Evolutionary conservation across 2,113 vertebrate species (phyloP).

Genomic region (Pluvianellus socialis): DNA sequence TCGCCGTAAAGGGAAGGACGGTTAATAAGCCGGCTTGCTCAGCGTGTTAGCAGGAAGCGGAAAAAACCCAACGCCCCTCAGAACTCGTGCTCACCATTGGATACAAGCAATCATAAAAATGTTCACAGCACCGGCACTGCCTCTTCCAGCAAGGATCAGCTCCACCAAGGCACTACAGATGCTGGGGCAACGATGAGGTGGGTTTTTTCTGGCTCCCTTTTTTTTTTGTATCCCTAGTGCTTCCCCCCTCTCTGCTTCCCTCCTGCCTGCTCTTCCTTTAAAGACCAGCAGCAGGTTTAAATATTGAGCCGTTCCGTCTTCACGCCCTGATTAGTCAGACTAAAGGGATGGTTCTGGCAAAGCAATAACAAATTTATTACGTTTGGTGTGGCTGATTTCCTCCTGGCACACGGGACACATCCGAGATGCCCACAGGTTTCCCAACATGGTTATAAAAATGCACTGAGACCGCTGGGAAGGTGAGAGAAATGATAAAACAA

Average conservation of each 20-base stretch:
- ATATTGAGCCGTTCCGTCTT: not conserved
- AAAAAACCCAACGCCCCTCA: not conserved
- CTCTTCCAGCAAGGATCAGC: not conserved
- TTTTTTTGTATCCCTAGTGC: too few species aligned
- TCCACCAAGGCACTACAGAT: not conserved
- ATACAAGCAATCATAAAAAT: not conserved
- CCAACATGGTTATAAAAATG: not conserved
- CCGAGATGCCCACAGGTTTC: not conserved
- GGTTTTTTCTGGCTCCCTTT: not conserved
- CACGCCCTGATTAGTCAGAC: not conserved
- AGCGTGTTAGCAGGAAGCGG: not conserved
- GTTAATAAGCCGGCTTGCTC: conserved; percentile 15
- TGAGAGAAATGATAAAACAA: not conserved
- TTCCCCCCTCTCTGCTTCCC: not conserved
- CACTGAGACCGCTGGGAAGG: not conserved
- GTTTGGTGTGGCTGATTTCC: not conserved
- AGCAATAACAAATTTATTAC: not conserved
- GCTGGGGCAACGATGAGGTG: not conserved
- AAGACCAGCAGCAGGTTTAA: not conserved
- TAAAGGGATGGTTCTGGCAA: not conserved
- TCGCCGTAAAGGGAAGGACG: not conserved
- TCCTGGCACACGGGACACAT: not conserved
- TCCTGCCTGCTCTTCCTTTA: not conserved
- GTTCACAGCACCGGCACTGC: rapidly evolving
- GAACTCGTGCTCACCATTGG: not conserved